Base-by-base conservation (phyloP, 2,888 invertebrate species). In the Thecophora atra region DNA sequence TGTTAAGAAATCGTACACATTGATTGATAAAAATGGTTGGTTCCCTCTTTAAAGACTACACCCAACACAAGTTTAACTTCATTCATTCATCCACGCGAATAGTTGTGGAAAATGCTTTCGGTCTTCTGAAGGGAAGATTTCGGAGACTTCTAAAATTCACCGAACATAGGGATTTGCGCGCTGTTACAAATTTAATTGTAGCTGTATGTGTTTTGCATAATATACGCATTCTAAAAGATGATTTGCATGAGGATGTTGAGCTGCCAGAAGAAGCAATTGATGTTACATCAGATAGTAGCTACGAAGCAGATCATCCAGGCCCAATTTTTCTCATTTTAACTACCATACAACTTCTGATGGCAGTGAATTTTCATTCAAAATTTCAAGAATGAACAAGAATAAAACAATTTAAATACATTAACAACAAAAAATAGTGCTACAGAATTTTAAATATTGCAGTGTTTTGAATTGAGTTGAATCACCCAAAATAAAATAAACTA, bases 31-130 rank as follows among this genome's bases (percentile, higher is more conserved):
- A 64, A 24, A 0, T 77, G 75, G 73, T 19, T 82, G 19, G 66
- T 83, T 0, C 67, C 78, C 17, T 81, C 81, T 13, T 83, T 73
- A 79, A 77, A 69, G 78, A 81, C 71, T 74, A 79, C n/a, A 51
- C 75, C 5, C 79, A 83, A 75, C 73, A 21, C 54, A 69, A 72
- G 1, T 82, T 79, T 66, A 84, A 83, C 66, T 51, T 76, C n/a
- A 71, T 77, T 15, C 77, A 79, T 72, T 79, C 78, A 37, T 44
- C 75, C n/a, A 77, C 78, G 0, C 71, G 82, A 73, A 77, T 78
- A 0, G 75, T 78, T 5, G 77, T 81, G 3, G 79, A 81, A 75
- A 75, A 81, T 74, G 75, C 80, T 1, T 81, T 82, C 72, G 80
- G 78, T 3, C 28, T 81, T 6, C 70, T 82, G 13, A 83, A 83